Conservation (phyloP, 2,797 vertebrate species). For the Centropyge bicolor region DNA sequence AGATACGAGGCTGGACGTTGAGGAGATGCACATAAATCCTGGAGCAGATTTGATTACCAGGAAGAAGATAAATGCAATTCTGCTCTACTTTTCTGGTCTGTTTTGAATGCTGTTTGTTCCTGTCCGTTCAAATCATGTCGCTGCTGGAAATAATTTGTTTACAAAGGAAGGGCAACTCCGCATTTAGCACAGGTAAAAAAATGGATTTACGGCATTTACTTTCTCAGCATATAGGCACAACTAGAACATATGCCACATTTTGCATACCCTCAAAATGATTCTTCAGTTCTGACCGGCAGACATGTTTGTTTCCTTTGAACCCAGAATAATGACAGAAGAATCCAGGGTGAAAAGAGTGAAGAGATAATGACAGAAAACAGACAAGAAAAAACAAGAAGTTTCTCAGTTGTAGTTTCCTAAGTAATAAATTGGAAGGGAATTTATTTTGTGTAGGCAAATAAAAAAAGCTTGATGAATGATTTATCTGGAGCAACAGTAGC, state of each 20-base stretch:
- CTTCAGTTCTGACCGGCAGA: neutral
- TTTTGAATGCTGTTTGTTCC: constrained; percentile 45
- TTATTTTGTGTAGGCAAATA: neutral
- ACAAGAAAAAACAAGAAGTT: neutral
- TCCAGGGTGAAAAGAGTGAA: too few relatives aligned
- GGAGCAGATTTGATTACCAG: constrained; percentile 59
- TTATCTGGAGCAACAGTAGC: neutral
- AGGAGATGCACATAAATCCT: constrained; percentile 60
- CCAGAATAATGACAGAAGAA: neutral
- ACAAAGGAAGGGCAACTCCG: constrained; percentile 43
- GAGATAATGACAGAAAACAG: neutral
- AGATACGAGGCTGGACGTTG: constrained; percentile 43
- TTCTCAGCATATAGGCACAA: neutral
- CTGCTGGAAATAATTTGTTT: constrained; percentile 34
- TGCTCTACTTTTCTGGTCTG: constrained; percentile 42
- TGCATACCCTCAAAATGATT: neutral
- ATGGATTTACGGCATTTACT: constrained; percentile 11
- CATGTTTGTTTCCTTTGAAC: constrained; percentile 3
- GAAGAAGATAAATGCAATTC: constrained; percentile 55
- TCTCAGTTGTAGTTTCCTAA: neutral
- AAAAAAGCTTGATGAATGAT: neutral
- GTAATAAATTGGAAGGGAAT: neutral
- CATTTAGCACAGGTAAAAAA: constrained; percentile 18
- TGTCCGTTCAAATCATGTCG: constrained; percentile 54
- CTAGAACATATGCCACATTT: neutral